Conservation (phyloP, 1,140 invertebrate genomes). For the Drosophila ficusphila region DNA sequence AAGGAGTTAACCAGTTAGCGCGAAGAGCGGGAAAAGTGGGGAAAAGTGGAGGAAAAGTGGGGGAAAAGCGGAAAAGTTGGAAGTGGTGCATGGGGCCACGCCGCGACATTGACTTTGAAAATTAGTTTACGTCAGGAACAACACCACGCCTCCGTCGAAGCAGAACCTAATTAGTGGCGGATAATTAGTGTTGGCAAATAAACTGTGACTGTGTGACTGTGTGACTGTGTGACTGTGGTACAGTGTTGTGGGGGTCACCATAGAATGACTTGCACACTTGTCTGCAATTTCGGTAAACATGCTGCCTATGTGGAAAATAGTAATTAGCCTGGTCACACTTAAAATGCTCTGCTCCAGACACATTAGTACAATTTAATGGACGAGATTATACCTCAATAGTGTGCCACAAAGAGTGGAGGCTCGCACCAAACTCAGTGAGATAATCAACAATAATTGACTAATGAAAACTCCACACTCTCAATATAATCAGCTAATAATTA, state of each 20-base stretch:
- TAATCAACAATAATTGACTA: too few species aligned
- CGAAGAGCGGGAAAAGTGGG: background rate
- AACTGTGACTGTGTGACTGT: slow-evolving; percentile 1
- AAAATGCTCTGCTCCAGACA: background rate
- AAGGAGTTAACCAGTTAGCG: slow-evolving; percentile 32
- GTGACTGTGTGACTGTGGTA: slow-evolving; percentile 6
- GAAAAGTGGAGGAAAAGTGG: background rate
- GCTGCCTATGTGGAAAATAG: background rate
- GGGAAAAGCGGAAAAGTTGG: slow-evolving; percentile 8
- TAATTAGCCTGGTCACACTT: background rate
- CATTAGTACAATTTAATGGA: background rate
- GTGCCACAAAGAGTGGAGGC: too few species aligned
- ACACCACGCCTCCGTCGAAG: slow-evolving; percentile 1
- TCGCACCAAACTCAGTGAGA: too few species aligned
- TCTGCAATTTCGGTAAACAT: background rate
- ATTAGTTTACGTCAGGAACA: slow-evolving; percentile 47
- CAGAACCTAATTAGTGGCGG: slow-evolving; percentile 41
- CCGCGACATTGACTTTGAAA: slow-evolving; percentile 74
- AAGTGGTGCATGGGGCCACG: slow-evolving; percentile 37
- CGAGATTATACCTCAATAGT: too few species aligned
- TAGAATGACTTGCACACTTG: background rate
- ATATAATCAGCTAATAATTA: slow-evolving; percentile 41
- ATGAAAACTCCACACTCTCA: background rate
- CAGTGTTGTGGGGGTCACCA: background rate
- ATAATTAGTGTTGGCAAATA: slow-evolving; percentile 35